Base-by-base conservation (phyloP, 2,888 invertebrate genomes). In the Spisula solida region DNA sequence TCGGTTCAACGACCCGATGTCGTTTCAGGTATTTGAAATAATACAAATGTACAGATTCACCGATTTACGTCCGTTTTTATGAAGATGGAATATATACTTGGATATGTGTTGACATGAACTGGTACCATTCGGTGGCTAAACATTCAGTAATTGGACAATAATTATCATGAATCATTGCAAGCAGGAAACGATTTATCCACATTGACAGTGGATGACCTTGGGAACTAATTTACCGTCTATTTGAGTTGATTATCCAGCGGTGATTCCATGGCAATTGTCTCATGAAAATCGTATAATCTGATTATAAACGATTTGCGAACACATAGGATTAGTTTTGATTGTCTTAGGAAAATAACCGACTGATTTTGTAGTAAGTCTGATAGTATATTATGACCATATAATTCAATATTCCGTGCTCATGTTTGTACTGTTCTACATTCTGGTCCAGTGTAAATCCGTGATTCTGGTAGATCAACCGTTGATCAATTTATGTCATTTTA, bases 161-260 rank as follows among this genome's bases (percentile, higher is more conserved):
- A 41, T 41, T 41, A 41, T 41, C 41, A 66, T n/a, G 60, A 66
- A 66, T 66, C 10, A 25, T 6, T 25, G 25, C 0, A 6, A 10
- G 25, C 4, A 25, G 10, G n/a, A n/a, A 66, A 25, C 1, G 5
- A 66, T 66, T 66, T 25, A 66, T 66, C 60, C n/a, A n/a, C n/a
- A 25, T 66, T 66, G 60, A 66, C 60, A 66, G n/a, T 66, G n/a
- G 60, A 25, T n/a, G 60, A 66, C 60, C 25, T 66, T 66, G 25
- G 25, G 60, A 66, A 25, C n/a, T 6, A 8, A 25, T 66, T 66
- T 66, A 66, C 60, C 5, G 25, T 4, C 5, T 14, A 66, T 25
- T 10, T 25, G n/a, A 66, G 60, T 25, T 66, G 25, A 66, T 66
- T 66, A 25, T 66, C 60, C 8, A 5, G 41, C 20, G 12, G 60